Evolutionary conservation across 2,888 invertebrate species (phyloP), one percentile per base, ranked within the genome.

Genomic region (Automeris io): DNA sequence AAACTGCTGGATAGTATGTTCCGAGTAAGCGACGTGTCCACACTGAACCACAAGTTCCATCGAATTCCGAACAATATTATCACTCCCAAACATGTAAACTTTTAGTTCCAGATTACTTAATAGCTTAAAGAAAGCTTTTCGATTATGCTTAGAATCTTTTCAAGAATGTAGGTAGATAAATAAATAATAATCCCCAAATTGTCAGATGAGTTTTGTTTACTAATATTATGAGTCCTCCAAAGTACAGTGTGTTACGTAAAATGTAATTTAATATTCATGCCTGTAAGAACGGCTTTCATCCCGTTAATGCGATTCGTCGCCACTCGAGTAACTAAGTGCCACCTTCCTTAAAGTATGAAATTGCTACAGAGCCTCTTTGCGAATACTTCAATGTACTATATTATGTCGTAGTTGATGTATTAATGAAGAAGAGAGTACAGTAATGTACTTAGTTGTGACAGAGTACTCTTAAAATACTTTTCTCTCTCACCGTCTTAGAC

Each of bases 221-320:
- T 7, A 13, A 22, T 18, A 31, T 31, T 26, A 11, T 8, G 22
- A 13, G 23, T 8, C 35, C 26, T n/a, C 47, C 41, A 46, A 47
- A 44, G 39, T 48, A 46, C 45, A 54, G 40, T 50, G 50, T 45
- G 40, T 54, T 54, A 58, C 52, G 63, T 55, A 61, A 63, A 70
- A 52, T 32, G 61, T 61, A 74, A 76, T 78, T 76, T 78, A 70
- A 78, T 75, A 76, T 79, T 74, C 69, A 72, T 65, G 70, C 61
- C 65, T 70, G 65, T 70, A 69, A 73, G 75, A 79, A 74, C 70
- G 65, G 63, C 74, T 77, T 75, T 74, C 70, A 75, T 75, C 72
- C 67, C 62, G 60, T 54, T 76, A 74, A 71, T 70, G 63, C 66
- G 61, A 74, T 71, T 62, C 60, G 58, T 64, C 58, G 53, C 51